phyloP scores from a whole-genome alignment of 2,888 invertebrate genomes.

The Drosophila prostipennis region DNA sequence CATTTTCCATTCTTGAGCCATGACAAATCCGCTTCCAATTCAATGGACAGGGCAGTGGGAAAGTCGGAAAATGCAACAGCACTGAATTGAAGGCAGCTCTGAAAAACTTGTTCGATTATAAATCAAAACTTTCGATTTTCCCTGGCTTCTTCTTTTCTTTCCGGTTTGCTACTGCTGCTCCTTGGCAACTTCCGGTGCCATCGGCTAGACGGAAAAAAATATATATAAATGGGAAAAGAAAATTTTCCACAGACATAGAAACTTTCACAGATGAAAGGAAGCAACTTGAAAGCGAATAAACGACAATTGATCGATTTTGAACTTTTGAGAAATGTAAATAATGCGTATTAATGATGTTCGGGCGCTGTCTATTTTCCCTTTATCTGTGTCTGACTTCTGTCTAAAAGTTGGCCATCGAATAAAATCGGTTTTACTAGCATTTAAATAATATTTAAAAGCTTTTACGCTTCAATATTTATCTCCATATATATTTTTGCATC shows the following conservation, averaged over 20 bases:
- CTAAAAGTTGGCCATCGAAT: slow-evolving; percentile 12
- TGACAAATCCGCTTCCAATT: slow-evolving; percentile 25
- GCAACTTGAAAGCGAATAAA: slow-evolving; percentile 52
- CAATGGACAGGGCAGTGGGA: slow-evolving; percentile 10
- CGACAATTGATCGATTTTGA: slow-evolving; percentile 63
- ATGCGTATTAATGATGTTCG: slow-evolving; percentile 50
- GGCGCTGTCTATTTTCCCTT: slow-evolving; percentile 10
- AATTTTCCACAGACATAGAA: slow-evolving; percentile 34
- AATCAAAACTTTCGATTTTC: slow-evolving; percentile 71
- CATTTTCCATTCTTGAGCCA: slow-evolving; percentile 9
- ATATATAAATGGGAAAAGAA: slow-evolving; percentile 22
- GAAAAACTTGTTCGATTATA: slow-evolving; percentile 65
- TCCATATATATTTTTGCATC: slow-evolving; percentile 9
- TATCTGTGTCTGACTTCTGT: slow-evolving; percentile 21
- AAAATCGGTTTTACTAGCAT: slow-evolving; percentile 11
- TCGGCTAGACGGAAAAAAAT: slow-evolving; percentile 57
- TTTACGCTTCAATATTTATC: slow-evolving; percentile 13
- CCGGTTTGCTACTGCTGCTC: slow-evolving; percentile 26
- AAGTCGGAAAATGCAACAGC: slow-evolving; percentile 23
- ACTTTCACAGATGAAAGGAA: slow-evolving; percentile 51
- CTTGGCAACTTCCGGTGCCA: slow-evolving; percentile 56
- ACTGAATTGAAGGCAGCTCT: slow-evolving; percentile 52
- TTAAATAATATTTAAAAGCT: slow-evolving; percentile 16
- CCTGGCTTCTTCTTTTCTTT: slow-evolving; percentile 46
- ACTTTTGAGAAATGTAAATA: slow-evolving; percentile 32